Conservation (phyloP, 2,113 vertebrate species). For the Coracopsis vasa region DNA sequence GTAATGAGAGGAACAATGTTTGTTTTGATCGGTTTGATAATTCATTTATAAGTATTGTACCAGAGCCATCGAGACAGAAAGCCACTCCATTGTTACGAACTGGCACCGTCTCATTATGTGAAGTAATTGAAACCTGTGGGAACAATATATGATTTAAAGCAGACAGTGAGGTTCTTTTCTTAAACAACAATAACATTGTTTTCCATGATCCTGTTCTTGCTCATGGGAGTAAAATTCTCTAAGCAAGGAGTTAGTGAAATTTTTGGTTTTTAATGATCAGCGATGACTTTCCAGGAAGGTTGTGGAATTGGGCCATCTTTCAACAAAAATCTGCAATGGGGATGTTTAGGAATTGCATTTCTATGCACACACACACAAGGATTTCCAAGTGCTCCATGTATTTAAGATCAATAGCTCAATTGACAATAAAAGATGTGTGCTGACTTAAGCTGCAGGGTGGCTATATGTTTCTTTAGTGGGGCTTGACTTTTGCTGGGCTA, state of each 20-base stretch:
- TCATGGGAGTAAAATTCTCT: not conserved
- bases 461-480: not conserved
- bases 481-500: not conserved
- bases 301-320: not conserved
- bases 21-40: constrained; percentile 1
- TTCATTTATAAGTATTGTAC: constrained; percentile 2
- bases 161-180: constrained; percentile 41
- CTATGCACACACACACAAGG: not conserved
- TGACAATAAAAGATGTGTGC: not conserved
- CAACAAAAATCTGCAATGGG: not conserved
- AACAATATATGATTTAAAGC: constrained; percentile 58
- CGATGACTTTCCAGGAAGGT: not conserved
- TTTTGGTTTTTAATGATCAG: not conserved
- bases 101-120: constrained; percentile 8
- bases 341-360: not conserved
- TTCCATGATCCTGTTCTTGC: not conserved
- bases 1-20: not conserved
- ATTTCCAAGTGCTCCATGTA: not conserved
- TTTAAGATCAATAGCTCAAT: not conserved
- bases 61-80: not conserved
- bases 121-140: constrained; percentile 55
- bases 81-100: constrained; percentile 11
- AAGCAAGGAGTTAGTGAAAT: not conserved
- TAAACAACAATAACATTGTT: constrained; percentile 25
- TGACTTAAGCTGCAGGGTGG: not conserved